These are phyloP conservation scores for Lates calcarifer DNA, from an alignment of 2,113 vertebrate genomes.

Conservation along the genomic window DNA sequence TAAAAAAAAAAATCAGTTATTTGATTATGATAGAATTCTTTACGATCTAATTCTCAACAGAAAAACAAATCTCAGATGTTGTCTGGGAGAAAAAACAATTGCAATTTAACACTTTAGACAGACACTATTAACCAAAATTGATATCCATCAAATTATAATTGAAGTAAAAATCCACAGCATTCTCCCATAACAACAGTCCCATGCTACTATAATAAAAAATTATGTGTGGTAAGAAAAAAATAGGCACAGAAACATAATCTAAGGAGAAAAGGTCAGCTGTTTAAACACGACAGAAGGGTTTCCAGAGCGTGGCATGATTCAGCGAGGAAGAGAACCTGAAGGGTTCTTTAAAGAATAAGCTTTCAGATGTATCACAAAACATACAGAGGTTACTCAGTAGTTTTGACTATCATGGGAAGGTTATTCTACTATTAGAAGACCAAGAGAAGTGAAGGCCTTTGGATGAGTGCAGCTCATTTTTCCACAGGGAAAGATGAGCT, in stretches of 20 bases:
- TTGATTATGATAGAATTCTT: not conserved
- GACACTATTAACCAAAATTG: not conserved
- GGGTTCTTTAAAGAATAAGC: not conserved
- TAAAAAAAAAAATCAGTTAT: not conserved
- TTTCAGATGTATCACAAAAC: slow-evolving; percentile 1
- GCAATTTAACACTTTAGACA: not conserved
- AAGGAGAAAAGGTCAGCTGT: slow-evolving; percentile 3
- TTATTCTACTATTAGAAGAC: slow-evolving; percentile 30
- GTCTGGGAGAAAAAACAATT: slow-evolving; percentile 6
- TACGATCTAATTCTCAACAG: not conserved
- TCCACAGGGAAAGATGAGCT: slow-evolving; percentile 13
- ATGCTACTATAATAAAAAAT: not conserved
- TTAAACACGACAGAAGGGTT: not conserved
- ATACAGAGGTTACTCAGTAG: not conserved
- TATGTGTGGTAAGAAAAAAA: not conserved
- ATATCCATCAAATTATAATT: slow-evolving; percentile 1
- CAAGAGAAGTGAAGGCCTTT: not conserved
- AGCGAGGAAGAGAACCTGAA: not conserved
- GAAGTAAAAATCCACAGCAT: not conserved
- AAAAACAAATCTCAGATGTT: not conserved
- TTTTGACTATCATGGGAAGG: slow-evolving; percentile 14
- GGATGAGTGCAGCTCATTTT: slow-evolving; percentile 20
- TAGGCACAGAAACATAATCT: not conserved
- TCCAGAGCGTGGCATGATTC: slow-evolving; percentile 6
- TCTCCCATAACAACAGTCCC: not conserved